Conservation (phyloP, 1,140 invertebrate genomes). For the Drosophila rhopaloa region DNA sequence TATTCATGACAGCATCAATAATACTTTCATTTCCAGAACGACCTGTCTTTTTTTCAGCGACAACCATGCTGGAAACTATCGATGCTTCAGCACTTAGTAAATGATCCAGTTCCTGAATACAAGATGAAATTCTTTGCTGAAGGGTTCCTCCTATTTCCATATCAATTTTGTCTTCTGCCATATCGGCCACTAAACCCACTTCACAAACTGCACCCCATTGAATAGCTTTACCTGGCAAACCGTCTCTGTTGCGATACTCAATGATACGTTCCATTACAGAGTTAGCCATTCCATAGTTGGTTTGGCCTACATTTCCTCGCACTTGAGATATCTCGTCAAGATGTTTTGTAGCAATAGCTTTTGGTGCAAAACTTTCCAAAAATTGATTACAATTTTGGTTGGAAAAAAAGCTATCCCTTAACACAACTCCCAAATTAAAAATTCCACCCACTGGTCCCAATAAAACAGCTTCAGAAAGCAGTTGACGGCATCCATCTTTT, state of each 20-base stretch:
- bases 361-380: constrained; percentile 86
- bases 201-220: constrained; percentile 91
- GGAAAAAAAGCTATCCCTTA: constrained; percentile 87
- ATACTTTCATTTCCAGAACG: constrained; percentile 86
- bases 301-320: constrained; percentile 95
- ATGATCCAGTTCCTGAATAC: constrained; percentile 88
- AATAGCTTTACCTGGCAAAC: constrained; percentile 88
- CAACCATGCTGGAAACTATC: constrained; percentile 92
- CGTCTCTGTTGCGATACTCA: constrained; percentile 86
- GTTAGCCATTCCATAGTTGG: constrained; percentile 93
- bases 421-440: constrained; percentile 92
- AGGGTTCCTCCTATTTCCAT: constrained; percentile 92
- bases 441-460: constrained; percentile 90
- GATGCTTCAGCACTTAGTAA: constrained; percentile 88
- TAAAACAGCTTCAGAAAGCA: constrained; percentile 87
- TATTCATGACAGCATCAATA: constrained; percentile 88
- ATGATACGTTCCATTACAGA: constrained; percentile 91
- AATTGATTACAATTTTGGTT: constrained; percentile 88
- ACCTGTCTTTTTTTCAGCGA: constrained; percentile 89
- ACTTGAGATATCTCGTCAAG: constrained; percentile 88
- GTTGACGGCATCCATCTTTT: constrained; percentile 86
- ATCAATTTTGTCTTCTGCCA: constrained; percentile 92
- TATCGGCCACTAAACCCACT: constrained; percentile 91
- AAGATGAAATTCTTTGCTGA: constrained; percentile 93
- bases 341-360: constrained; percentile 87